phyloP scores from a whole-genome alignment of 2,888 invertebrate genomes.

The Folsomia manolachei region DNA sequence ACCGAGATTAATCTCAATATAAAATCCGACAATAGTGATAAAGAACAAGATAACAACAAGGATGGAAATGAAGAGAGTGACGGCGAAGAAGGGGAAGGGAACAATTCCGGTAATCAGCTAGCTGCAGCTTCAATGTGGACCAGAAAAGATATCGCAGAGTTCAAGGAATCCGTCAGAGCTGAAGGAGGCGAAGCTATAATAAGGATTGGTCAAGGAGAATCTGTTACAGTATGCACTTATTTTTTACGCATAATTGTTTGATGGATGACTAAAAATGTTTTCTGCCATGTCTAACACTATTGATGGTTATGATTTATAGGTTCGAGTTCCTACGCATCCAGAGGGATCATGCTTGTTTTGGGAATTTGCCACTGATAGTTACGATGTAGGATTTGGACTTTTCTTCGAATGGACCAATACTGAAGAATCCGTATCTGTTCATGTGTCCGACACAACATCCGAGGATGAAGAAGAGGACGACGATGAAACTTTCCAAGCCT shows the following conservation, averaged over 20 bases:
- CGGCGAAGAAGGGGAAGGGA: conserved; percentile 46
- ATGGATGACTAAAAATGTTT: not conserved
- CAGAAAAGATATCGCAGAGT: conserved; percentile 76
- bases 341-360: conserved; percentile 92
- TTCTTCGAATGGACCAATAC: conserved; percentile 97
- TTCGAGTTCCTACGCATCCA: conserved; percentile 91
- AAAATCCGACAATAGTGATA: not conserved
- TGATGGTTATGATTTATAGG: conserved; percentile 54
- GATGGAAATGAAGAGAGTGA: conserved; percentile 51
- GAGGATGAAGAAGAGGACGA: conserved; percentile 76
- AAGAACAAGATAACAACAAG: conserved; percentile 38
- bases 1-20: not conserved
- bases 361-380: conserved; percentile 98
- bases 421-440: conserved; percentile 82
- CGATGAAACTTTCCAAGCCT: conserved; percentile 61
- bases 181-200: conserved; percentile 84
- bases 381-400: conserved; percentile 96
- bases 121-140: conserved; percentile 90
- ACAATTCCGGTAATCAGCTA: conserved; percentile 26
- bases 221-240: conserved; percentile 76
- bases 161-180: conserved; percentile 80
- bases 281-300: not conserved
- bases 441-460: conserved; percentile 79
- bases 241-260: not conserved
- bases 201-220: conserved; percentile 93